phyloP scores from a whole-genome alignment of 2,797 vertebrate genomes.

The Phoeniculus purpureus region DNA sequence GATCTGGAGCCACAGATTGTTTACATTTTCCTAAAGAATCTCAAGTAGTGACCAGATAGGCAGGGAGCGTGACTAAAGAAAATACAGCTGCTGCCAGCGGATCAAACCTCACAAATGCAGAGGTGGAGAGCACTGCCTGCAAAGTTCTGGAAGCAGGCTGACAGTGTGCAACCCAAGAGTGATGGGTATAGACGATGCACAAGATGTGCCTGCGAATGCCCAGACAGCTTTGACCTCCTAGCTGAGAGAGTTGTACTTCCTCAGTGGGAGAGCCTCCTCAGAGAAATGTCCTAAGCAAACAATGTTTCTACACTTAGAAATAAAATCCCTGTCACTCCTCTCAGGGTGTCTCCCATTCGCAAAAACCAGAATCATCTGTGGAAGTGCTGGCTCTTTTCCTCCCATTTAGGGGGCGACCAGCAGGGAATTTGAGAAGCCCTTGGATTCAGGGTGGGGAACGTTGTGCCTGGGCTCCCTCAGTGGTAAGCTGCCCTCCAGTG shows the following conservation, averaged over 20 bases:
- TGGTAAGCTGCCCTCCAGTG: neutral
- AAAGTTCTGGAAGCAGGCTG: neutral
- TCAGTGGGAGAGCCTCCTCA: neutral
- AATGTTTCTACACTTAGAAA: slow-evolving; percentile 12
- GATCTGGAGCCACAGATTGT: slow-evolving; percentile 54
- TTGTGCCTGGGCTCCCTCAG: neutral
- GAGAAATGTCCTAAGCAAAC: neutral
- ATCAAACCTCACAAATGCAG: neutral
- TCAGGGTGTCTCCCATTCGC: neutral
- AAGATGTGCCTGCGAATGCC: neutral
- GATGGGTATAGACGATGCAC: neutral
- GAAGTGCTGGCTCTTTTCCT: neutral
- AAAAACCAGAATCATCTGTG: slow-evolving; percentile 26
- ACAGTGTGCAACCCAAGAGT: neutral
- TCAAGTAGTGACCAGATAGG: slow-evolving; percentile 53
- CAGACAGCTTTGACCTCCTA: neutral
- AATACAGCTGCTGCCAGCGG: slow-evolving; percentile 63
- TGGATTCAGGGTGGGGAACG: neutral
- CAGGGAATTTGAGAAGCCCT: neutral
- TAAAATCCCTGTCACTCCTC: neutral
- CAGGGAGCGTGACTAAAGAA: slow-evolving; percentile 59
- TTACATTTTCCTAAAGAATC: slow-evolving; percentile 66
- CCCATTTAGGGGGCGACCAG: neutral
- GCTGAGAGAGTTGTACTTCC: neutral
- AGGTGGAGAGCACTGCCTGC: neutral